Evolutionary conservation across 1,140 invertebrate species (phyloP), one percentile per base, ranked within the genome.

Genomic region (Hestina assimilis): DNA sequence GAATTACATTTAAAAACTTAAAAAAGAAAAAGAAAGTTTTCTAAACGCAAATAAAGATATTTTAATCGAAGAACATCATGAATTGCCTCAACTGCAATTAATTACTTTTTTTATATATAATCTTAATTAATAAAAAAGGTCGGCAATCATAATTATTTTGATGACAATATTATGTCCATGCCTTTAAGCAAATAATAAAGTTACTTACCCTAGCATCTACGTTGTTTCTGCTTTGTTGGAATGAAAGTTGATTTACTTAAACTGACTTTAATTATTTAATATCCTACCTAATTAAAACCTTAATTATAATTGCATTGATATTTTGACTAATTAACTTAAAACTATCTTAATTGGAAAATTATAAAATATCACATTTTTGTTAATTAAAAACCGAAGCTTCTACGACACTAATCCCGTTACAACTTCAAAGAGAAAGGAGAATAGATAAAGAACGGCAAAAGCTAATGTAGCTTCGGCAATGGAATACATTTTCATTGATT

Each of bases 391-490:
- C 17, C 58, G 43, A 52, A 59, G 52, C 52, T 42, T 48, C 65
- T 82, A 86, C 26, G 72, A 72, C 42, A 84, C 70, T 60, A 87
- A 69, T 63, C 81, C 81, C 59, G 83, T 80, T 43, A 87, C 83
- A 24, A 83, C 83, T 75, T 87, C 84, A 43, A 87, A 87, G 7
- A 87, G 63, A 42, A 87, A 87, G 31, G 84, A 86, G 52, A 87
- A 86, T 33, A 87, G 62, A 38, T 87, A 87, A 19, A 87, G 68
- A 52, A 87, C 81, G 40, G 83, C 52, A 53, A 87, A 83, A 58
- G 84, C 84, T 45, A 87, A 56, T 15, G 83, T 86, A 38, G 79
- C 84, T 61, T 87, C 84, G 54, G 84, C 84, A 51, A 87, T 76
- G 12, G 84, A 82, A 70, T 86, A 83, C 84, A 87, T 85, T 79